Base-by-base conservation (phyloP, 2,797 vertebrate species). In the Enteromius trimaculatus region DNA sequence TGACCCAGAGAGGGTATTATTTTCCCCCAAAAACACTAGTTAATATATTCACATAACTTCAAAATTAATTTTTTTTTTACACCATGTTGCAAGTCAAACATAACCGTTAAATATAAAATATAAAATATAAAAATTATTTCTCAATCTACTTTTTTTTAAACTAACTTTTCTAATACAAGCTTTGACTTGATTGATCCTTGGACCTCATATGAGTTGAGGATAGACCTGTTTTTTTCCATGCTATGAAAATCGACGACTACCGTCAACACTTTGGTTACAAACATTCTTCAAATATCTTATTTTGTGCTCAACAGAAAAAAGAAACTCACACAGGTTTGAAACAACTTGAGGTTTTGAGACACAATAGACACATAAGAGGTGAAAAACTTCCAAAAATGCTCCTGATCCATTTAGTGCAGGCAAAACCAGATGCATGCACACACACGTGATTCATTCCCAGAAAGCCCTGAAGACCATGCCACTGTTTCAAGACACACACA, bases 401-500 rank as follows among this genome's bases (percentile, higher is more conserved):
- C 23, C 53, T 44, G 7, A 19, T 26, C 4, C 31, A 74, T 68
- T 16, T 42, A 17, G 11, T 26, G 19, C 19, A 31, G 37, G 37
- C 42, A 53, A 79, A 79, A 34, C 31, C 4, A 64, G 1, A 81
- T 11, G 21, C 51, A 29, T 13, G 34, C 16, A 49, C 29, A 51
- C 55, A 70, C 26, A 16, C 1, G 11, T 1, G 17, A 78, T 31
- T 65, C 23, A 49, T 79, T 78, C 72, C 26, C 26, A 39, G 65
- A 81, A 42, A 68, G 19, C 31, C 3, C 26, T 31, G 14, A 51
- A 75, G 70, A 65, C 16, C 31, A 29, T 76, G 71, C 11, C 47
- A 66, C 62, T 58, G 62, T 68, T 34, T 68, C 17, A 82, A 58
- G 70, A 53, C 66, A 69, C 31, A 85, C 29, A 79, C 58, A 55